Conservation (phyloP, 2,113 vertebrate genomes). For the Sarotherodon lohbergeri region DNA sequence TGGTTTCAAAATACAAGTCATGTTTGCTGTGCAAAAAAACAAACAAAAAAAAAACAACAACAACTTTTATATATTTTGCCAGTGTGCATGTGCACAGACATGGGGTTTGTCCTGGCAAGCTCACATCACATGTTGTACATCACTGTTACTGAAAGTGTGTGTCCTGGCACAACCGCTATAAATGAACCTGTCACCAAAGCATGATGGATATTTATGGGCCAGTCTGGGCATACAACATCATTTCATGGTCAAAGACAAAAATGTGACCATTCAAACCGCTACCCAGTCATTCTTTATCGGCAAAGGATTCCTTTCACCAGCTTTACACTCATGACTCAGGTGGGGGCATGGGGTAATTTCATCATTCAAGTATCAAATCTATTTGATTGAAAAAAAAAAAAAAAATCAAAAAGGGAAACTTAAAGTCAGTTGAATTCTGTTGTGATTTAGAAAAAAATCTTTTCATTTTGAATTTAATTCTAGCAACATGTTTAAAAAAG, state of each 20-base stretch:
- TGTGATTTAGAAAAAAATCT: neutral
- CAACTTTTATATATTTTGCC: slow-evolving; percentile 16
- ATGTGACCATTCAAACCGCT: neutral
- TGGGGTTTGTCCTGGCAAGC: slow-evolving; percentile 15
- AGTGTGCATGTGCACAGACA: slow-evolving; percentile 46
- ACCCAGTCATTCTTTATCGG: neutral
- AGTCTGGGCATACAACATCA: neutral
- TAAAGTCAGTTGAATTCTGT: neutral
- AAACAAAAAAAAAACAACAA: no score
- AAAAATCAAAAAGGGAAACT: neutral
- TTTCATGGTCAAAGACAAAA: neutral
- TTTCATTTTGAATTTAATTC: neutral
- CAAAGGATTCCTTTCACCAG: neutral
- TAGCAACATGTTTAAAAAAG: neutral
- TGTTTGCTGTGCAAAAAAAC: neutral
- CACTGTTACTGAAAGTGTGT: neutral
- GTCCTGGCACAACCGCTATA: neutral
- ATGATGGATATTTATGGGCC: neutral
- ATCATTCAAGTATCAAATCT: neutral
- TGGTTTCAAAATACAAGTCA: neutral
- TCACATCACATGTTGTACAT: slow-evolving; percentile 31
- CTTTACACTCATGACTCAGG: neutral
- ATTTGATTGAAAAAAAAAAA: neutral
- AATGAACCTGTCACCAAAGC: slow-evolving; percentile 1
- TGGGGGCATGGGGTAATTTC: neutral